Percentiles rank a stretch among this genome's conserved stretches.
phyloP scores from a whole-genome alignment of 2,797 vertebrate genomes.

The Crocidura indochinensis region DNA sequence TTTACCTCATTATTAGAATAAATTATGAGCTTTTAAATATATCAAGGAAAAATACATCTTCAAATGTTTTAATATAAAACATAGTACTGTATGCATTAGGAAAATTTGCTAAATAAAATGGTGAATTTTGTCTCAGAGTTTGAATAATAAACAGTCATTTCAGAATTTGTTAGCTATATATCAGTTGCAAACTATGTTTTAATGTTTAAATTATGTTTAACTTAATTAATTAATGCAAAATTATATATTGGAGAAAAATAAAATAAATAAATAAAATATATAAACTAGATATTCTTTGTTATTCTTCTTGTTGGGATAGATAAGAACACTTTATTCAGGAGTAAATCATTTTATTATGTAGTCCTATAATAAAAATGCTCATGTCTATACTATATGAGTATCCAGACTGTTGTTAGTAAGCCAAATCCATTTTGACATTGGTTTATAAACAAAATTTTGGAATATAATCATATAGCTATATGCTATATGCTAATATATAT shows the following conservation, averaged over 20 bases:
- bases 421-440: neutral
- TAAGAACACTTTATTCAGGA: neutral
- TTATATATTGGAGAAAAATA: neutral
- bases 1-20: constrained; percentile 1
- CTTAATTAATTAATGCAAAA: neutral
- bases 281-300: neutral
- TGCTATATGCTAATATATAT: neutral
- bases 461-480: too few relatives aligned
- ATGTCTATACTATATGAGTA: neutral
- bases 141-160: neutral
- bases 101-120: constrained; percentile 17
- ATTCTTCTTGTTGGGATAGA: neutral
- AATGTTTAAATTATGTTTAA: too few relatives aligned
- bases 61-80: constrained; percentile 25
- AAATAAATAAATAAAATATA: neutral
- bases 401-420: neutral
- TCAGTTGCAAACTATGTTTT: neutral
- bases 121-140: neutral
- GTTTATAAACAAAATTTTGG: constrained; percentile 11
- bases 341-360: too few relatives aligned
- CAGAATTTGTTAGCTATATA: neutral
- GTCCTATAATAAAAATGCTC: neutral
- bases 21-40: constrained; percentile 46
- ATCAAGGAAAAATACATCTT: neutral
- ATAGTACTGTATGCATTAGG: neutral